Evolutionary conservation across 2,797 vertebrate genomes (phyloP).

Genomic region (Coreius guichenoti): DNA sequence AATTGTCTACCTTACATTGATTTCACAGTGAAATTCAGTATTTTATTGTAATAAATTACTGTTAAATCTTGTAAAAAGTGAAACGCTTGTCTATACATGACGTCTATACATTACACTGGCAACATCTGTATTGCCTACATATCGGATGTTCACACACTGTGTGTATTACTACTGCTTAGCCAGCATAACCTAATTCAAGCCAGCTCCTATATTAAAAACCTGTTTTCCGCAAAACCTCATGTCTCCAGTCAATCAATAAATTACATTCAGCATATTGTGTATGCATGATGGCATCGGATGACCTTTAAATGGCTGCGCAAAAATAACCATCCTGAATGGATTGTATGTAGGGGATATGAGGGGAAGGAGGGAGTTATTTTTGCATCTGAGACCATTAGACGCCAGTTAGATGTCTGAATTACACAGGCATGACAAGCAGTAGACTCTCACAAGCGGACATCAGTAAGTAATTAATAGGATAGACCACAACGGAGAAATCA

Average conservation of each 20-base stretch:
- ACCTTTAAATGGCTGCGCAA: constrained; percentile 56
- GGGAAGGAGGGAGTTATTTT: constrained; percentile 42
- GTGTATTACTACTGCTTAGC: constrained; percentile 70
- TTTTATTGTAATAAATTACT: background rate
- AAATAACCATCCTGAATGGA: constrained; percentile 50
- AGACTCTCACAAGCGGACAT: background rate
- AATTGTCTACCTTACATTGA: background rate
- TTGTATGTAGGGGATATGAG: constrained; percentile 38
- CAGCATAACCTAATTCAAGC: constrained; percentile 71
- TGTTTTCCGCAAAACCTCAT: constrained; percentile 67
- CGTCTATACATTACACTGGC: constrained; percentile 27
- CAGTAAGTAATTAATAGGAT: constrained; percentile 13
- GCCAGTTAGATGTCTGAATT: constrained; percentile 42
- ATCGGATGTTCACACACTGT: constrained; percentile 68
- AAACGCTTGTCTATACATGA: constrained; percentile 27
- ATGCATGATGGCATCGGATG: constrained; percentile 60
- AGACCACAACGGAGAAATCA: background rate
- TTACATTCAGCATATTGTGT: constrained; percentile 55
- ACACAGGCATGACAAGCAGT: constrained; percentile 12
- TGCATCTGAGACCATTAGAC: constrained; percentile 46
- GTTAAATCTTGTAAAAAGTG: background rate
- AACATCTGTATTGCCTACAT: constrained; percentile 67
- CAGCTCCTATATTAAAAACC: constrained; percentile 66
- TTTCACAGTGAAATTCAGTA: background rate
- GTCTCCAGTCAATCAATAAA: constrained; percentile 70